phyloP scores from a whole-genome alignment of 2,797 vertebrate genomes.

The Otus scops region DNA sequence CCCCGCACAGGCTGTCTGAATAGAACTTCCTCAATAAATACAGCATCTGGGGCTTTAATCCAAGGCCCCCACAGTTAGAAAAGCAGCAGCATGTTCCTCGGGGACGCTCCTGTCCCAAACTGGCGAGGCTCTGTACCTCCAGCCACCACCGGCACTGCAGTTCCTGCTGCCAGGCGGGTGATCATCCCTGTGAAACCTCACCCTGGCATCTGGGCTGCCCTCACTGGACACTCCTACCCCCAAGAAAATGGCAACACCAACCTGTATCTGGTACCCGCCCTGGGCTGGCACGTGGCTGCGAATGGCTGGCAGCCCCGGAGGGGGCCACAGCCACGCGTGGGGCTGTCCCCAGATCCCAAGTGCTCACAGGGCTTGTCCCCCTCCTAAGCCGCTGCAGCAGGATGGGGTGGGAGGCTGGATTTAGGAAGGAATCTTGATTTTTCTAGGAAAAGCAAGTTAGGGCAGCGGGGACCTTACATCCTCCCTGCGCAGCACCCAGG shows the following conservation, averaged over 20 bases:
- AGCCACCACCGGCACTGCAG: fast-evolving
- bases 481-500: fast-evolving
- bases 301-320: neutral
- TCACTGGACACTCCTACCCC: neutral
- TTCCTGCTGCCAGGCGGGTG: neutral
- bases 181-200: neutral
- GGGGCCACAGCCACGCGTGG: neutral
- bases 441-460: neutral
- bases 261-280: too few relatives aligned
- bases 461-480: neutral
- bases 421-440: neutral
- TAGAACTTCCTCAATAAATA: neutral
- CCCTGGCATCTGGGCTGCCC: neutral
- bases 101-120: neutral
- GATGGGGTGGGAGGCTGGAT: neutral
- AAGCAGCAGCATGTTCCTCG: neutral
- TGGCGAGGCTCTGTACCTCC: fast-evolving
- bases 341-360: neutral
- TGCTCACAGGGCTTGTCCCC: fast-evolving
- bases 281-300: fast-evolving
- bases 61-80: neutral
- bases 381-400: neutral
- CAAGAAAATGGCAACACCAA: fast-evolving
- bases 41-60: neutral
- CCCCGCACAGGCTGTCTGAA: neutral